Conservation (phyloP, 1,140 invertebrate species). For the Achatina immaculata region DNA sequence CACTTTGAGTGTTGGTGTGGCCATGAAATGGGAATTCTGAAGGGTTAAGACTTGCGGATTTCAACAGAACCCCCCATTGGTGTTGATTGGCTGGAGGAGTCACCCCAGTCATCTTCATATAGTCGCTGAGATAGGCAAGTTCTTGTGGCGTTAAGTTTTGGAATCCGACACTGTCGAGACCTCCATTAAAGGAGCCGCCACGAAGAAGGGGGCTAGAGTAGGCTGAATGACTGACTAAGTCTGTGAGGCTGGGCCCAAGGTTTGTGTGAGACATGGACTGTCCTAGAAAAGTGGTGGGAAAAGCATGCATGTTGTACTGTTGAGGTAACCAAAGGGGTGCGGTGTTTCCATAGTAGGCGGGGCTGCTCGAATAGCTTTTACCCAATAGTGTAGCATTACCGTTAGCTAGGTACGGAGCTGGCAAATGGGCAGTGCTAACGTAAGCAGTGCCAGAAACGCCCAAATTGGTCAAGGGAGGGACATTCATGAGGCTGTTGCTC, state of each 20-base stretch:
- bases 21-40: neutral
- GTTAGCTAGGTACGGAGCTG: neutral
- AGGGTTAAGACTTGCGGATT: constrained; percentile 14
- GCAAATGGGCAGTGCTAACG: neutral
- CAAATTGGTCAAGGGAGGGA: neutral
- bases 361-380: neutral
- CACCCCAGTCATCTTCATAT: constrained; percentile 56
- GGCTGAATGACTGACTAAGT: neutral
- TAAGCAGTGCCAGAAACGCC: neutral
- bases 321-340: neutral
- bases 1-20: neutral
- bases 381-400: neutral
- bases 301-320: neutral
- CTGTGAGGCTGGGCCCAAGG: neutral
- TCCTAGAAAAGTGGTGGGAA: neutral
- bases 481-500: neutral
- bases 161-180: neutral
- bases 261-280: neutral
- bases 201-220: neutral
- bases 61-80: constrained; percentile 50
- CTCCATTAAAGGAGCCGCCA: neutral
- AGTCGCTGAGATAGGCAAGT: constrained; percentile 53
- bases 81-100: constrained; percentile 48
- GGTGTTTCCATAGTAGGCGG: neutral
- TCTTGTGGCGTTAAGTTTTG: constrained; percentile 31